These are phyloP conservation scores for Dinomys branickii DNA, from an alignment of 2,113 vertebrate species.

Conservation along the genomic window DNA sequence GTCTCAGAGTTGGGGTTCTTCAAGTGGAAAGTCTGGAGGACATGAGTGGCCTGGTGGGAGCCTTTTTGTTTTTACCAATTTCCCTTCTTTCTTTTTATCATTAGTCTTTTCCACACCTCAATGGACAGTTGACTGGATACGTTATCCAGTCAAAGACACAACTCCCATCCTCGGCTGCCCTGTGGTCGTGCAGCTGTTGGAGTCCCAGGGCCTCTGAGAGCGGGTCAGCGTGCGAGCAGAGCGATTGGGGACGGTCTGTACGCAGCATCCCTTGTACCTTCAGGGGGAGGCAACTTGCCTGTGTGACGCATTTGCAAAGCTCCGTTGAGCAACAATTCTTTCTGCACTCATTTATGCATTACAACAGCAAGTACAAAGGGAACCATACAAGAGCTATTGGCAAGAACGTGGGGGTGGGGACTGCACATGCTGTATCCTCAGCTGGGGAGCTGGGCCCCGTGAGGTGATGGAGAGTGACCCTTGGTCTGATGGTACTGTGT, in stretches of 20 bases:
- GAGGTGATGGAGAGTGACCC: accelerated
- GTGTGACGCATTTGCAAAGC: neutral
- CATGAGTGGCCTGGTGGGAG: neutral
- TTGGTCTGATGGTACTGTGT: too few relatives aligned
- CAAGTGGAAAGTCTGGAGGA: neutral
- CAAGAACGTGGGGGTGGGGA: too few relatives aligned
- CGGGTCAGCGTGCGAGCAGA: neutral
- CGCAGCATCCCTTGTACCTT: neutral
- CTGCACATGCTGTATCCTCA: neutral
- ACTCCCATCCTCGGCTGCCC: neutral
- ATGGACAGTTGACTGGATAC: too few relatives aligned
- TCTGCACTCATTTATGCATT: neutral
- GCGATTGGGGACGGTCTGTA: too few relatives aligned
- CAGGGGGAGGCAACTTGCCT: neutral
- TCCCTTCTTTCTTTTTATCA: neutral
- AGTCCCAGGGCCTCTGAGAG: neutral
- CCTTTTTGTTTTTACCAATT: neutral
- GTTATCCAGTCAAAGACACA: too few relatives aligned
- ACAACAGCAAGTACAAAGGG: neutral
- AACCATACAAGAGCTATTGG: neutral
- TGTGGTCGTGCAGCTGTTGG: neutral
- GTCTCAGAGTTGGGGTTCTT: neutral
- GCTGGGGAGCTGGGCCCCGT: neutral
- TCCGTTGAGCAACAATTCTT: neutral
- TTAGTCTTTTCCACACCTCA: neutral